Conservation (phyloP, 2,797 vertebrate genomes). For the Urocyon cinereoargenteus region DNA sequence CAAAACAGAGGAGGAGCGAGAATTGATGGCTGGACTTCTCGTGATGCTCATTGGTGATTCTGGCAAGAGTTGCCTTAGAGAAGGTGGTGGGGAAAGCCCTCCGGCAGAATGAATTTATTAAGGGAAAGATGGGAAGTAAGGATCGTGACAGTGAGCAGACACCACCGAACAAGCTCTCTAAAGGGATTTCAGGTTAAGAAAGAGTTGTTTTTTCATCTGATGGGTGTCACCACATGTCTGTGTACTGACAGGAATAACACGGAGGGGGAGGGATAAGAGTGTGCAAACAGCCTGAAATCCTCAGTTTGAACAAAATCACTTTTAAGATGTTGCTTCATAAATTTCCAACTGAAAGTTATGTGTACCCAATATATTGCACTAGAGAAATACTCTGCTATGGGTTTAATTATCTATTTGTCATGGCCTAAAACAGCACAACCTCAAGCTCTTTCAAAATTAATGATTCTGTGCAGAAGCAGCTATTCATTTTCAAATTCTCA, state of each 20-base stretch:
- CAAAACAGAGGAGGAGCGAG: not conserved
- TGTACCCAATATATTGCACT: not conserved
- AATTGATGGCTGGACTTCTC: not conserved
- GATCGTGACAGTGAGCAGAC: not conserved
- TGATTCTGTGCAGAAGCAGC: conserved; percentile 37
- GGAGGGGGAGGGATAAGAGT: not conserved
- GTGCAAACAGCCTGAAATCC: not conserved
- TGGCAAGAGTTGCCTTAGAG: not conserved
- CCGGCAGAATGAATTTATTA: not conserved
- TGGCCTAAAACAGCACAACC: not conserved
- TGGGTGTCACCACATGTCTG: fast-evolving
- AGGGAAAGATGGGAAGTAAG: not conserved
- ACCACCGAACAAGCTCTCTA: not conserved
- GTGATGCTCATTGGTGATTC: not conserved
- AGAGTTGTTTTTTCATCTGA: not conserved
- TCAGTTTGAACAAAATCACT: not conserved
- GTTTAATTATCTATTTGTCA: not conserved
- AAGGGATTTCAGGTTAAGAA: not conserved
- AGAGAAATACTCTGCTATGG: not conserved
- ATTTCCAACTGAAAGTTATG: not conserved
- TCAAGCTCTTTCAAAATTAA: conserved; percentile 46
- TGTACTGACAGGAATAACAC: not conserved
- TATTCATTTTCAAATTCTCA: conserved; percentile 62
- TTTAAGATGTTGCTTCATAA: not conserved
- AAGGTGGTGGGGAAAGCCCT: not conserved